Evolutionary conservation across 1,140 invertebrate genomes (phyloP).

Genomic region (Camponotus vicinus): DNA sequence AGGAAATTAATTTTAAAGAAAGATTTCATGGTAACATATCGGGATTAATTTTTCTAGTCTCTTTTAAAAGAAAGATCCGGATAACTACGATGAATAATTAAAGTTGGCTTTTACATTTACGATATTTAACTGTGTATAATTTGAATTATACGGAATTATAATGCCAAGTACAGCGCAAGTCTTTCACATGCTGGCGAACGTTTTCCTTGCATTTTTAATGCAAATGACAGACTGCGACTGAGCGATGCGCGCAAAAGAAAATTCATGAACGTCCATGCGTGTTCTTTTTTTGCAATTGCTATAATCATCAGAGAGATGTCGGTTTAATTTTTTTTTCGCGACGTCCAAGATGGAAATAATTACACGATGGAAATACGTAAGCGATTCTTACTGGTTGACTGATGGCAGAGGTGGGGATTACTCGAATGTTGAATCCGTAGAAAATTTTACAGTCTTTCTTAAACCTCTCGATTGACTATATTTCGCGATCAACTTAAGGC

Average conservation of each 20-base stretch:
- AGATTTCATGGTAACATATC: too few relatives aligned
- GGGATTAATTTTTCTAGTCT: not conserved
- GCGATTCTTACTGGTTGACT: conserved; percentile 9
- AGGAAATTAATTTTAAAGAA: too few relatives aligned
- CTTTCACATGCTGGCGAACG: not conserved
- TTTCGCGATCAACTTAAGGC: not conserved
- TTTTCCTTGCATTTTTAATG: conserved; percentile 44
- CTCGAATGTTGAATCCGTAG: not conserved
- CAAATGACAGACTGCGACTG: not conserved
- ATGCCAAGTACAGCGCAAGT: not conserved
- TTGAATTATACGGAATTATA: not conserved
- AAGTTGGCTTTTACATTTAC: not conserved
- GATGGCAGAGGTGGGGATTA: not conserved
- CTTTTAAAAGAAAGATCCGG: not conserved
- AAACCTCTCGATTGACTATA: conserved; percentile 2
- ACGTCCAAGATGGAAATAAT: conserved; percentile 5
- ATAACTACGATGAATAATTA: not conserved
- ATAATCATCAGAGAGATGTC: conserved; percentile 19
- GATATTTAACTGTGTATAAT: not conserved
- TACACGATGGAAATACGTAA: not conserved
- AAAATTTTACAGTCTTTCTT: conserved; percentile 5
- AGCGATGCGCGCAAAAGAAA: not conserved
- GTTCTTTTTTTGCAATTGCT: not conserved
- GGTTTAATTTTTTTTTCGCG: conserved; percentile 4
- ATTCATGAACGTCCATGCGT: not conserved